Evolutionary conservation across 2,797 vertebrate species (phyloP).

Genomic region (Carcharodon carcharias): DNA sequence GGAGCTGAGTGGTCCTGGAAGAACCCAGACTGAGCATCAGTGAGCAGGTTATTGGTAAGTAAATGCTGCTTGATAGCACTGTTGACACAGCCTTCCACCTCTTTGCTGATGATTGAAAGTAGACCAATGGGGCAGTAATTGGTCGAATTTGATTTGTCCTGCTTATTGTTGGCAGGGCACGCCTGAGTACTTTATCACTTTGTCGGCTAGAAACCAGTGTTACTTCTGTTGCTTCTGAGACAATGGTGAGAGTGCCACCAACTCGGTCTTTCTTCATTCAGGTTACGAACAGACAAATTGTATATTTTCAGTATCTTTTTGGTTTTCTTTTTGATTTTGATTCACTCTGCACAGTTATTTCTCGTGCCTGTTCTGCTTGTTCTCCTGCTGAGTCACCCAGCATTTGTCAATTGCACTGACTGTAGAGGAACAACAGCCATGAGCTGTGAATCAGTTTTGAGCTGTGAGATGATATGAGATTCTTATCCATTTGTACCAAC

Average conservation of each 20-base stretch:
- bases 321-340: slow-evolving; percentile 9
- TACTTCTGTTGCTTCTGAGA: not conserved
- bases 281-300: not conserved
- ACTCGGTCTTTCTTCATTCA: not conserved
- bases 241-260: not conserved
- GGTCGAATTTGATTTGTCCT: not conserved
- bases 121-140: not conserved
- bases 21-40: not conserved
- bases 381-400: slow-evolving; percentile 6
- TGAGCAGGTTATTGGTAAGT: not conserved
- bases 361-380: slow-evolving; percentile 9
- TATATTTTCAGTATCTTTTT: slow-evolving; percentile 1
- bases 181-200: not conserved
- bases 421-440: not conserved
- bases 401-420: not conserved
- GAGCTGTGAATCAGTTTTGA: slow-evolving; percentile 3
- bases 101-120: not conserved
- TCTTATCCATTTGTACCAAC: slow-evolving; percentile 16
- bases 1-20: not conserved
- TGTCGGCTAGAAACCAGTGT: not conserved
- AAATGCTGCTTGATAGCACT: not conserved
- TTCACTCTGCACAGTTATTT: slow-evolving; percentile 17
- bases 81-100: not conserved
- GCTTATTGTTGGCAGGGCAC: not conserved
- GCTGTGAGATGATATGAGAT: slow-evolving; percentile 6